Evolutionary conservation across 2,797 vertebrate species (phyloP), one percentile per base, ranked within the genome.

Genomic region (Girardinus metallicus): DNA sequence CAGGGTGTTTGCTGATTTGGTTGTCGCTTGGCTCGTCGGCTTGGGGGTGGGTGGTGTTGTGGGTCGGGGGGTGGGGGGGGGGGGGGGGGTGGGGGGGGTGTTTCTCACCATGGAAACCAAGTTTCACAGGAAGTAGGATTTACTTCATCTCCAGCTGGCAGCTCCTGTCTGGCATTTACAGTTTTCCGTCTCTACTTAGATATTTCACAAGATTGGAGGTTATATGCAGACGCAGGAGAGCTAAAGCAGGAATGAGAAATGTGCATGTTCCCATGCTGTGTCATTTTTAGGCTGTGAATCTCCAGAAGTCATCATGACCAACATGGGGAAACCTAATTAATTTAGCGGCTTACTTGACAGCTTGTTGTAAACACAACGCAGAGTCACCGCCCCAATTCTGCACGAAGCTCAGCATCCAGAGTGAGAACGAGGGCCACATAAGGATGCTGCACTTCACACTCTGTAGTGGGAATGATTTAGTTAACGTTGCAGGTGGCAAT

Each of bases 261-360:
- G 62, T 70, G 62, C 49, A 31, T 7, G 46, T 60, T 41, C 72
- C 46, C 84, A 86, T 79, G 68, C 21, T 70, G 15, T 73, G 51
- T 12, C 43, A 70, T 76, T 85, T 79, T 81, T 64, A 53, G 16
- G 74, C 53, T 75, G 79, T 75, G 66, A 68, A 39, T 74, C 79
- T 81, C 89, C 84, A 83, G 89, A 90, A 94, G 89, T 93, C 92
- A 87, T 89, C 84, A 88, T 76, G 68, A 79, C 92, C 93, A 92
- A 91, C 83, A 87, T 93, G 85, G 88, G 86, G 88, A 92, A 86
- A 80, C 79, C 91, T 86, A 94, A 95, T 93, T 93, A 90, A 91
- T 94, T 91, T 86, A 88, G 81, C 79, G 80, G 80, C 84, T 81
- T 86, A 84, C 72, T 81, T 34, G 55, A 77, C 82, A 79, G 85